Conservation (phyloP, 2,888 invertebrate species). For the Rhingia campestris region DNA sequence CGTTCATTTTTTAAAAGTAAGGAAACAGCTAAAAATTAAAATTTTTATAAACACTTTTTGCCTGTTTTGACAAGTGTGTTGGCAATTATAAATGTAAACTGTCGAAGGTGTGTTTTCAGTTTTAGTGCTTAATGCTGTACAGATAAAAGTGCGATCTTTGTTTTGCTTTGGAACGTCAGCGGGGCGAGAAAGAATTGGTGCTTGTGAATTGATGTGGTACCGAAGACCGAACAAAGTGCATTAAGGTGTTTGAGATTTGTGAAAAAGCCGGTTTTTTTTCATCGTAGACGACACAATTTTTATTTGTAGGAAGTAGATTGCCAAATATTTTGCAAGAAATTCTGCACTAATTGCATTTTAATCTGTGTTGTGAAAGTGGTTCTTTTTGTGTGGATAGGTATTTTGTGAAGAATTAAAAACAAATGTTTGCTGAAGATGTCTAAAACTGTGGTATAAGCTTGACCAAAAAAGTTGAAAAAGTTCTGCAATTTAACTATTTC, state of each 20-base stretch:
- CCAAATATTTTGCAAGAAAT: conserved; percentile 13
- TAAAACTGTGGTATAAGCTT: too few relatives aligned
- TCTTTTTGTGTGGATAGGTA: not conserved
- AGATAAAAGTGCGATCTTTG: conserved; percentile 2
- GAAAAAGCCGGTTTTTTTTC: conserved; percentile 33
- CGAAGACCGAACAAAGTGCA: conserved; percentile 1
- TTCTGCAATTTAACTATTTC: too few relatives aligned
- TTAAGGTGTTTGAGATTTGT: conserved; percentile 16
- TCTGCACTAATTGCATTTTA: conserved; percentile 8
- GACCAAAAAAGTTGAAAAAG: too few relatives aligned
- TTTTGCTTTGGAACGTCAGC: not conserved
- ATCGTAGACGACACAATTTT: not conserved
- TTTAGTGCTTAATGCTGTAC: conserved; percentile 15
- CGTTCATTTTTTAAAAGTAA: conserved; percentile 9
- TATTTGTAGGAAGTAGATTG: conserved; percentile 9
- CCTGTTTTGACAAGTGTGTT: conserved; percentile 22
- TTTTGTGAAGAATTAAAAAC: too few relatives aligned
- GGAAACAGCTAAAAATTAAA: conserved; percentile 10
- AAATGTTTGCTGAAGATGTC: too few relatives aligned
- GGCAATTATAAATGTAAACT: conserved; percentile 31
- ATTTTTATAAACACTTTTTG: conserved; percentile 8
- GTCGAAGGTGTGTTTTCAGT: conserved; percentile 33
- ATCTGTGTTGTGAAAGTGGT: conserved; percentile 5
- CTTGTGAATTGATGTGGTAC: not conserved
- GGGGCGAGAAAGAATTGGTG: not conserved